Conservation (phyloP, 2,797 vertebrate species). For the Epinephelus malabaricus region DNA sequence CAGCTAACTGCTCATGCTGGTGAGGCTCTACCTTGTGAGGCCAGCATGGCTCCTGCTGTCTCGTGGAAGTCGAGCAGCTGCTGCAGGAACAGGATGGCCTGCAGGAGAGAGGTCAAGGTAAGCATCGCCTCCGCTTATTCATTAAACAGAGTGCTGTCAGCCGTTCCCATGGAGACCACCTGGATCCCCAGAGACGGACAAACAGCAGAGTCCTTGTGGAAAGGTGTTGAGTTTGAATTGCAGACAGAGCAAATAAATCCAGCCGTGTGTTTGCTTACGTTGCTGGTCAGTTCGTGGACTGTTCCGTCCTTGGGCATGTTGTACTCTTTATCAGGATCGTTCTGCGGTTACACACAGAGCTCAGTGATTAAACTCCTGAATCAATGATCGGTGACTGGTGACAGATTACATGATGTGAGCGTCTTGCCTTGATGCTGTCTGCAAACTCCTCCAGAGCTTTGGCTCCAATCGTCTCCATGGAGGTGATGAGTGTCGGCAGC, state of each 20-base stretch:
- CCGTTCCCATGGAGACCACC: slow-evolving; percentile 23
- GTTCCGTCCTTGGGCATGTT: slow-evolving; percentile 99
- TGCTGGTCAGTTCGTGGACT: slow-evolving; percentile 97
- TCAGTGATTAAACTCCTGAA: too few species aligned
- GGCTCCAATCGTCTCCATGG: slow-evolving; percentile 97
- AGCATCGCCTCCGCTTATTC: background rate
- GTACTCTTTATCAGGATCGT: slow-evolving; percentile 98
- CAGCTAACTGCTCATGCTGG: accelerated
- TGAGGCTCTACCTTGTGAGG: slow-evolving; percentile 92
- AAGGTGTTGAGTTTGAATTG: slow-evolving; percentile 9
- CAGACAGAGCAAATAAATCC: slow-evolving; percentile 21
- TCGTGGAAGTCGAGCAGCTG: slow-evolving; percentile 98
- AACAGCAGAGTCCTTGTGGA: background rate
- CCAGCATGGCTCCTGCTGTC: slow-evolving; percentile 97
- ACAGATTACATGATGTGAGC: background rate
- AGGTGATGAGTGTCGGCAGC: slow-evolving; percentile 95
- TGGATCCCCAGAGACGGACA: slow-evolving; percentile 4
- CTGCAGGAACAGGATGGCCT: slow-evolving; percentile 98
- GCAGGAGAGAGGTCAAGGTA: slow-evolving; percentile 34
- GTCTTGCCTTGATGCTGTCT: slow-evolving; percentile 95
- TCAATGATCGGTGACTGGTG: too few species aligned
- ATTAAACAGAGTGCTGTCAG: background rate
- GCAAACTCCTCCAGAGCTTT: slow-evolving; percentile 98
- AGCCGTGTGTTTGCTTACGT: slow-evolving; percentile 80
- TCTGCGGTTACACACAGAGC: slow-evolving; percentile 79